Evolutionary conservation across 2,888 invertebrate species (phyloP).

Genomic region (Lasioglossum figueresi): DNA sequence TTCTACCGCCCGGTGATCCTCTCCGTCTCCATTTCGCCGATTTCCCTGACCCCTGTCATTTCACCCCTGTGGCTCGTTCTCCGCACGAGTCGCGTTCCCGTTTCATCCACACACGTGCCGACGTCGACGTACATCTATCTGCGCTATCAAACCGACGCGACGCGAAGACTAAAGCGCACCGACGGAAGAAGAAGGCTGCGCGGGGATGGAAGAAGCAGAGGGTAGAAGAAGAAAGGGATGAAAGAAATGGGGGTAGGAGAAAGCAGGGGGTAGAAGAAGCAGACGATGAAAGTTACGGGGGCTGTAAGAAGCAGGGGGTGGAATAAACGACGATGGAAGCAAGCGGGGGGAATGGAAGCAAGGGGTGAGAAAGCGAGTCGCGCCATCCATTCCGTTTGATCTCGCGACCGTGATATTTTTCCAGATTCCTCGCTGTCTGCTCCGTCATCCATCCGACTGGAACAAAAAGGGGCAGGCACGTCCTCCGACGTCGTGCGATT

Average conservation of each 20-base stretch:
- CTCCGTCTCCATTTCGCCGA: constrained; percentile 11
- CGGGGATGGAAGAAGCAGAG: neutral
- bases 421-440: constrained; percentile 58
- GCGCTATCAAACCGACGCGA: constrained; percentile 24
- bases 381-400: constrained; percentile 69
- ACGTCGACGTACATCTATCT: constrained; percentile 10
- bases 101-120: neutral
- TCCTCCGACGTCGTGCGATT: constrained; percentile 29
- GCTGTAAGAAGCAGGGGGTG: neutral
- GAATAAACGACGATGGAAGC: constrained; percentile 12
- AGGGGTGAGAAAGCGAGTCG: constrained; percentile 20
- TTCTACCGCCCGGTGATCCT: neutral
- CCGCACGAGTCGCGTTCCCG: neutral
- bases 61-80: neutral
- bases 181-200: neutral
- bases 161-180: neutral
- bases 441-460: constrained; percentile 47
- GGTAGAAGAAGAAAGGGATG: neutral
- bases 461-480: constrained; percentile 47
- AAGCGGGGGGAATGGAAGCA: neutral
- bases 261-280: neutral
- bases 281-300: neutral
- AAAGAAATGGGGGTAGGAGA: neutral
- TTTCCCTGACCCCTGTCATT: constrained; percentile 7
- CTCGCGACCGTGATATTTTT: constrained; percentile 71